Evolutionary conservation across 1,140 invertebrate species (phyloP).

Genomic region (Rhysida immarginata): DNA sequence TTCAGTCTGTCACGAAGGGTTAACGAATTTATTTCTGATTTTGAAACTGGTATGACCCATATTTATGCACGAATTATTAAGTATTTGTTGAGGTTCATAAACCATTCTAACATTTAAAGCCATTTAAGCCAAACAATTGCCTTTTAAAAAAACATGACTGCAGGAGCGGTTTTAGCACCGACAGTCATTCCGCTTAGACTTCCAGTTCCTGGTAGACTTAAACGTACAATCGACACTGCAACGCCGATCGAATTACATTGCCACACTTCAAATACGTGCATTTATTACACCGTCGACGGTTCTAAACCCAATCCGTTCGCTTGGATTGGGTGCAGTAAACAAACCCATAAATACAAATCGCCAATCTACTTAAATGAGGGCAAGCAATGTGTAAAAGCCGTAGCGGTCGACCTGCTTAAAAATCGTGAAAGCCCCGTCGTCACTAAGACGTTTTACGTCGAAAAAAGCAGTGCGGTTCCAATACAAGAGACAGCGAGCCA

Average conservation of each 20-base stretch:
- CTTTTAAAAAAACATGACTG: too few species aligned
- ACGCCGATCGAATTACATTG: not conserved
- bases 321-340: not conserved
- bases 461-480: too few species aligned
- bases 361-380: not conserved
- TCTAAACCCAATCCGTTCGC: not conserved
- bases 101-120: too few species aligned
- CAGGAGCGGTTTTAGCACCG: not conserved
- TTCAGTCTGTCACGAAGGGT: too few species aligned
- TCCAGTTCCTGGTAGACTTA: not conserved
- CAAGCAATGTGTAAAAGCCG: not conserved
- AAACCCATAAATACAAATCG: not conserved
- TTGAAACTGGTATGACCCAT: too few species aligned
- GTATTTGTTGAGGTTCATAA: too few species aligned
- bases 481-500: too few species aligned
- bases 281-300: not conserved
- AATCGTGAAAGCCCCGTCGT: not conserved
- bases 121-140: too few species aligned
- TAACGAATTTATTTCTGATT: too few species aligned
- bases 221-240: not conserved
- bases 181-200: not conserved
- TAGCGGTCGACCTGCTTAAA: not conserved
- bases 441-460: not conserved
- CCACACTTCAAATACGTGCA: not conserved
- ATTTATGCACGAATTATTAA: too few species aligned